Evolutionary conservation across 2,113 vertebrate species (phyloP).

Genomic region (Ceratotherium simum): DNA sequence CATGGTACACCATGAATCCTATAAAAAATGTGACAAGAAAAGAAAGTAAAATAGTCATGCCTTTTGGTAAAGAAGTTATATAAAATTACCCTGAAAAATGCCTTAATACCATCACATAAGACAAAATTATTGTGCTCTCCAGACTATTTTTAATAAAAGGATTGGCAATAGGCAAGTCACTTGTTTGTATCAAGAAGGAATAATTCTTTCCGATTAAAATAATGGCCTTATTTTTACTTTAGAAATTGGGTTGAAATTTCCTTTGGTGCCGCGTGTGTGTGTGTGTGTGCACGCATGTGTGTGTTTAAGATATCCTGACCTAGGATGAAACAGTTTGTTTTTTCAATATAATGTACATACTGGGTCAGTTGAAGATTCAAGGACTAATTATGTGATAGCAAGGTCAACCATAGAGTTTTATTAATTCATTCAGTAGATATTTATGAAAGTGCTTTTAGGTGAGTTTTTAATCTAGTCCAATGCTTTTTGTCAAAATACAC

Average conservation of each 20-base stretch:
- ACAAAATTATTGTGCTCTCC: constrained; percentile 43
- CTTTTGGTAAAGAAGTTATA: constrained; percentile 15
- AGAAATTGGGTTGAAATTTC: constrained; percentile 30
- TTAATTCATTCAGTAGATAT: constrained; percentile 12
- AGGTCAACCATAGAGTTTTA: neutral
- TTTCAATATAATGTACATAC: neutral
- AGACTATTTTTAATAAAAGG: constrained; percentile 49
- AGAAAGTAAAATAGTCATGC: neutral
- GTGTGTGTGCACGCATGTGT: neutral
- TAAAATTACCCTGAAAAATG: constrained; percentile 43
- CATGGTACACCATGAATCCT: neutral
- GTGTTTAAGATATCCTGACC: neutral
- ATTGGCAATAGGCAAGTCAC: neutral
- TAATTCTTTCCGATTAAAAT: constrained; percentile 30
- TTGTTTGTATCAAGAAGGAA: neutral
- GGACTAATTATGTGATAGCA: neutral
- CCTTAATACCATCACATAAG: neutral
- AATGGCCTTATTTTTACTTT: neutral
- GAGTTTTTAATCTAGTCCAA: neutral
- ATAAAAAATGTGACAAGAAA: neutral
- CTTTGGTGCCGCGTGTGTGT: accelerated
- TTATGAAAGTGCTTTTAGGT: neutral
- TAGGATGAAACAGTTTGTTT: neutral
- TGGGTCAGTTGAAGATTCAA: neutral
- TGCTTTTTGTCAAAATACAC: neutral